Evolutionary conservation across 37 sponge, comb jelly and placozoan genomes (phyloP).

Genomic region (Aplysina aerophoba): DNA sequence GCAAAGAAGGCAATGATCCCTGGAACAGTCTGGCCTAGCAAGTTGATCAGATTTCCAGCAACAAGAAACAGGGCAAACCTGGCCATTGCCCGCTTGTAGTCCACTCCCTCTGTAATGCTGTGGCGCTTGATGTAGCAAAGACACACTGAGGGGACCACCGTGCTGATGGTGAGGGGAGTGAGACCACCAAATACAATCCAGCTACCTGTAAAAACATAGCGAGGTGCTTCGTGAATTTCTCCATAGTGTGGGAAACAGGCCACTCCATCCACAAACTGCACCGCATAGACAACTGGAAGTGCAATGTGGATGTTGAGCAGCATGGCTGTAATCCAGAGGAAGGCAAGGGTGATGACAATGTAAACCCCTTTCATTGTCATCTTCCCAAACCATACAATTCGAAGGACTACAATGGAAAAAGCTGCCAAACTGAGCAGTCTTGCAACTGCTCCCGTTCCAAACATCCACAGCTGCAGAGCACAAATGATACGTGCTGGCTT

Average conservation of each 20-base stretch:
- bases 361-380: not conserved
- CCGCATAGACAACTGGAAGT: not conserved
- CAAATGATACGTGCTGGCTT: not conserved
- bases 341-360: not conserved
- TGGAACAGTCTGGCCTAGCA: slow-evolving; percentile 8
- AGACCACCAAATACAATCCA: slow-evolving; percentile 7
- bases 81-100: not conserved
- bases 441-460: not conserved
- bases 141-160: not conserved
- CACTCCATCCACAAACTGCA: not conserved
- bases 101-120: not conserved
- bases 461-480: not conserved
- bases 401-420: not conserved
- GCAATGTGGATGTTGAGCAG: slow-evolving; percentile 3
- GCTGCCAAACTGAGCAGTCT: not conserved
- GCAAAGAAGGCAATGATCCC: not conserved
- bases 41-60: not conserved
- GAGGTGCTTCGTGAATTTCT: not conserved
- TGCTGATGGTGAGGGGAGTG: not conserved
- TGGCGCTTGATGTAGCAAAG: slow-evolving; percentile 20
- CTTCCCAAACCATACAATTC: not conserved
- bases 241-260: slow-evolving; percentile 10
- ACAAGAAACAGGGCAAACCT: not conserved
- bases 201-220: not conserved
- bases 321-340: not conserved